Evolutionary conservation across 2,888 invertebrate genomes (phyloP), one percentile per base, ranked within the genome.

Genomic region (Tachina grossa): DNA sequence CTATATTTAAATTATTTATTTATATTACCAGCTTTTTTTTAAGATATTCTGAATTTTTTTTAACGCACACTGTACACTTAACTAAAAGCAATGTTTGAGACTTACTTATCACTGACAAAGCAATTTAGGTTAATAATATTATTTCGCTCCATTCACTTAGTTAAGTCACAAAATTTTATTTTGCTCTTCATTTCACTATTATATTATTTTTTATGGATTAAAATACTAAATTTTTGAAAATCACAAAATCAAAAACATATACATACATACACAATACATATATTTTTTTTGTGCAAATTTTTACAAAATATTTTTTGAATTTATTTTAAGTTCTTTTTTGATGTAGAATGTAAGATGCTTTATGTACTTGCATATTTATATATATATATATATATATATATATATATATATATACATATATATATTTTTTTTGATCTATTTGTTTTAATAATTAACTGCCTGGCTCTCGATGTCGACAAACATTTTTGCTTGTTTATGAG

Each of bases 61-160:
- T 22, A 71, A 59, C 83, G 83, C 83, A 83, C 83, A 83, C 47
- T 51, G 59, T 72, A 77, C 59, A 83, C 83, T 83, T 77, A 74
- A 31, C 41, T 39, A 31, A 75, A 72, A 77, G 65, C 65, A 83
- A 83, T 66, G n/a, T 59, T 43, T 72, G 77, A 77, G 83, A 83
- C 77, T 83, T 77, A 83, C 77, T 83, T 77, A 83, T 77, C 59
- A 57, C 65, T 51, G 45, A 74, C 72, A 80, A 83, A 75, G 31
- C 31, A 31, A 63, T 72, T 82, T 82, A 85, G 74, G 72, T 77
- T 80, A 72, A 41, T 68, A 65, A 76, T 72, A 22, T 65, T 39
- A 61, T 45, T 53, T 55, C 45, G n/a, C 22, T 81, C 66, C 80
- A 55, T 75, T 69, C 74, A 74, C 63, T 78, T 78, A 84, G 61